phyloP scores from a whole-genome alignment of 2,797 vertebrate species.

The Agapornis canus region DNA sequence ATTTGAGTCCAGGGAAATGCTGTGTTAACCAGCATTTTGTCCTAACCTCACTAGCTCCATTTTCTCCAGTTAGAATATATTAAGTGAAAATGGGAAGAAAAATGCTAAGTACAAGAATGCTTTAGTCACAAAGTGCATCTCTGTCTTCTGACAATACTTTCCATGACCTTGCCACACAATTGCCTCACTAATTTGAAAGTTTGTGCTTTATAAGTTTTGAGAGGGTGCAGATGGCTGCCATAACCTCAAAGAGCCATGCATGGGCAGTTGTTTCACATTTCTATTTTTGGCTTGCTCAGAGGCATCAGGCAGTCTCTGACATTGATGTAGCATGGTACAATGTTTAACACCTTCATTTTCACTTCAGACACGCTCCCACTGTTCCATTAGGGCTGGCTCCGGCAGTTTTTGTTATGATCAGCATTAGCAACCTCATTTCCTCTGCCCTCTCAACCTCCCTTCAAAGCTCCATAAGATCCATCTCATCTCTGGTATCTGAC shows the following conservation, averaged over 20 bases:
- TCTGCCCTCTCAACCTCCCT: constrained; percentile 2
- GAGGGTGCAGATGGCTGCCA: neutral
- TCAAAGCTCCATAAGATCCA: constrained; percentile 18
- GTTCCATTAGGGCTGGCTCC: neutral
- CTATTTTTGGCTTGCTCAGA: neutral
- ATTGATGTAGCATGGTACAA: neutral
- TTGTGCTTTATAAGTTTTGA: neutral
- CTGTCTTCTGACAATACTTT: neutral
- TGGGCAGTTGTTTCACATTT: accelerated
- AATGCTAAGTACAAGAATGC: neutral
- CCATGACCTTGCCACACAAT: neutral
- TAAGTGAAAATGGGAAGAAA: neutral
- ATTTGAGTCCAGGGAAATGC: neutral
- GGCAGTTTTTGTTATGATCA: neutral
- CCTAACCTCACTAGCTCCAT: neutral
- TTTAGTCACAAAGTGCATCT: neutral
- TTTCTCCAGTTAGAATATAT: neutral
- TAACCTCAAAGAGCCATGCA: neutral
- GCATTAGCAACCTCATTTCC: constrained; percentile 22
- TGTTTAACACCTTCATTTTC: neutral
- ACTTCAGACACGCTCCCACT: neutral
- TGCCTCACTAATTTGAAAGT: neutral
- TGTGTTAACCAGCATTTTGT: neutral
- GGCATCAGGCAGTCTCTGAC: neutral
- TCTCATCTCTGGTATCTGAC: neutral